These are phyloP conservation scores for Manduca sexta DNA, from an alignment of 1,140 invertebrate species.

Conservation along the genomic window DNA sequence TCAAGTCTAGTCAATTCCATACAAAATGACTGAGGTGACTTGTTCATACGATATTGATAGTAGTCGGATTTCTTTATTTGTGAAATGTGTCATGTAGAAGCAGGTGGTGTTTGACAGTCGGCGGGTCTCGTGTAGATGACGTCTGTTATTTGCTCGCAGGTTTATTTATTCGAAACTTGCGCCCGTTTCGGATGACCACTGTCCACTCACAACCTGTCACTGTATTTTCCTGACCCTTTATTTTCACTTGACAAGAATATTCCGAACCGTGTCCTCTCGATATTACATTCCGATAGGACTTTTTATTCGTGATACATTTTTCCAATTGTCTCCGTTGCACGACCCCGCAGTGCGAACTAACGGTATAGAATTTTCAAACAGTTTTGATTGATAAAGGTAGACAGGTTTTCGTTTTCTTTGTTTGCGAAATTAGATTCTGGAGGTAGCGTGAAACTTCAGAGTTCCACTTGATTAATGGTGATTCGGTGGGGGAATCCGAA, in stretches of 20 bases:
- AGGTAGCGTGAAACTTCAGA: conserved; percentile 65
- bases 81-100: conserved; percentile 31
- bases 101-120: conserved; percentile 42
- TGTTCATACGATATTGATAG: conserved; percentile 34
- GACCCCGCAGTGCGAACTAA: conserved; percentile 61
- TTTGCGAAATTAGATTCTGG: conserved; percentile 71
- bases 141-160: conserved; percentile 46
- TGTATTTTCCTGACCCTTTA: conserved; percentile 66
- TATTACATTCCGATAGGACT: conserved; percentile 69
- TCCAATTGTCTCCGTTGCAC: conserved; percentile 67
- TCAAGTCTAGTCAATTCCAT: no score
- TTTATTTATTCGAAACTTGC: conserved; percentile 68
- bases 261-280: conserved; percentile 52
- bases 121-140: conserved; percentile 42
- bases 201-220: conserved; percentile 66
- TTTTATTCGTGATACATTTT: conserved; percentile 73
- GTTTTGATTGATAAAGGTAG: conserved; percentile 73
- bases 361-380: conserved; percentile 71
- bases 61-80: conserved; percentile 29
- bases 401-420: conserved; percentile 70
- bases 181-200: conserved; percentile 61
- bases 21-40: no score
- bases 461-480: conserved; percentile 71
- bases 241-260: conserved; percentile 71
- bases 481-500: conserved; percentile 41